Conservation (phyloP, 2,113 vertebrate genomes). For the Galbula dea region DNA sequence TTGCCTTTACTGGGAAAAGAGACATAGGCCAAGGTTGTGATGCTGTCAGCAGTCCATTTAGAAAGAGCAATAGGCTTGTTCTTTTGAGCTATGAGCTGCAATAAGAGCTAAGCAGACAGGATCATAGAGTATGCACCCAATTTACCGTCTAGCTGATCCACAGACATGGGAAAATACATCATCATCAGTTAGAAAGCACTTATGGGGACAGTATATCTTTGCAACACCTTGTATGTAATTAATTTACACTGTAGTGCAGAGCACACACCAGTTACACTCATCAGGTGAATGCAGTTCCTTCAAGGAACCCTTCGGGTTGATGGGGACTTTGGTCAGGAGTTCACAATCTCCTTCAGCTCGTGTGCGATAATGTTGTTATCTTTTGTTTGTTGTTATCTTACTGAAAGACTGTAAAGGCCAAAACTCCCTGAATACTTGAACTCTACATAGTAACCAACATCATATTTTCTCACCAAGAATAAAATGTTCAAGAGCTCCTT, state of each 20-base stretch:
- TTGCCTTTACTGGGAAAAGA: not conserved
- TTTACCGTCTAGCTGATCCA: not conserved
- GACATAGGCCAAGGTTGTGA: not conserved
- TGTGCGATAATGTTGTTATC: rapidly evolving
- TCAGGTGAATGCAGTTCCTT: not conserved
- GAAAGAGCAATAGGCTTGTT: not conserved
- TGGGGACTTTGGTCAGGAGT: rapidly evolving
- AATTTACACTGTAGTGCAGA: not conserved
- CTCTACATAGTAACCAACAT: not conserved
- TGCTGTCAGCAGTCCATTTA: not conserved
- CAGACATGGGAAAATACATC: not conserved
- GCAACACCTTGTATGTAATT: not conserved
- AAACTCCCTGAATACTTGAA: not conserved
- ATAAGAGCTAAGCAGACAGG: not conserved
- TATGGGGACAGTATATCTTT: not conserved
- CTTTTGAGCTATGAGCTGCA: not conserved
- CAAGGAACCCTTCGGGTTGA: not conserved
- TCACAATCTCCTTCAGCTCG: not conserved
- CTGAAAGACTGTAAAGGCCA: not conserved
- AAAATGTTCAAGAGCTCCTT: not conserved
- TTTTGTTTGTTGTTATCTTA: not conserved
- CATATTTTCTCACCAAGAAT: not conserved
- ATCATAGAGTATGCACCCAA: not conserved
- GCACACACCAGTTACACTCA: not conserved
- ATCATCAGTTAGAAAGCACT: not conserved